Evolutionary conservation across 2,113 vertebrate species (phyloP).

Genomic region (Tretioscincus oriximinensis): DNA sequence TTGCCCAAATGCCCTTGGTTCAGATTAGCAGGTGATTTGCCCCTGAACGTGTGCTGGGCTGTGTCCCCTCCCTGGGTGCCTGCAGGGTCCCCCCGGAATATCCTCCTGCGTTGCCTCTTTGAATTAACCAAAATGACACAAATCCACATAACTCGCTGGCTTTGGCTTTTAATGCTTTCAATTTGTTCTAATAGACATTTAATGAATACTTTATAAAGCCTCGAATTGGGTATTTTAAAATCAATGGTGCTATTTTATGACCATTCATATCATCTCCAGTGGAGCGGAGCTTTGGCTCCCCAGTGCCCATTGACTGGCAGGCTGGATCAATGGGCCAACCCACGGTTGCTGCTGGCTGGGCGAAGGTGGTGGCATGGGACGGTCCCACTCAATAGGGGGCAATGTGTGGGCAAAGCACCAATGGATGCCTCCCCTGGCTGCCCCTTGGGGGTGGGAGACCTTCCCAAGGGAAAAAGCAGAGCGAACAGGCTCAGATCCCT

Average conservation of each 20-base stretch:
- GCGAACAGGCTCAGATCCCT: too few relatives aligned
- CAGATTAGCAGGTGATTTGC: neutral
- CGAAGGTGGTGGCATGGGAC: accelerated
- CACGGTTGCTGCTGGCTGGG: slow-evolving; percentile 11
- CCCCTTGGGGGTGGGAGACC: too few relatives aligned
- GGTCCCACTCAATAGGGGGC: neutral
- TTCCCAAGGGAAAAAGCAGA: too few relatives aligned
- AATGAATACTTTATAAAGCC: slow-evolving; percentile 76
- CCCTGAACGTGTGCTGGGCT: too few relatives aligned
- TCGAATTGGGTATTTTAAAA: slow-evolving; percentile 67
- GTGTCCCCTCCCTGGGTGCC: neutral
- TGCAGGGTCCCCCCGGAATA: neutral
- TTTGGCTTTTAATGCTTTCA: slow-evolving; percentile 66
- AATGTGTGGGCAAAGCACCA: neutral
- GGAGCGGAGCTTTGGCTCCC: slow-evolving; percentile 52
- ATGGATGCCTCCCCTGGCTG: too few relatives aligned
- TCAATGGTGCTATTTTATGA: slow-evolving; percentile 72
- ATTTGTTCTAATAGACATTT: slow-evolving; percentile 74
- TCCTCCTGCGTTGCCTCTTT: slow-evolving; percentile 20
- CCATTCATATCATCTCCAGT: slow-evolving; percentile 68
- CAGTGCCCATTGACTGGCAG: slow-evolving; percentile 60
- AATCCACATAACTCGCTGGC: slow-evolving; percentile 68
- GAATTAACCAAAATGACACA: slow-evolving; percentile 63
- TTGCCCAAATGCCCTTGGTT: too few relatives aligned
- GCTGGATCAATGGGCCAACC: slow-evolving; percentile 53